phyloP scores from a whole-genome alignment of 1,140 invertebrate species.

The Ladona fulva region DNA sequence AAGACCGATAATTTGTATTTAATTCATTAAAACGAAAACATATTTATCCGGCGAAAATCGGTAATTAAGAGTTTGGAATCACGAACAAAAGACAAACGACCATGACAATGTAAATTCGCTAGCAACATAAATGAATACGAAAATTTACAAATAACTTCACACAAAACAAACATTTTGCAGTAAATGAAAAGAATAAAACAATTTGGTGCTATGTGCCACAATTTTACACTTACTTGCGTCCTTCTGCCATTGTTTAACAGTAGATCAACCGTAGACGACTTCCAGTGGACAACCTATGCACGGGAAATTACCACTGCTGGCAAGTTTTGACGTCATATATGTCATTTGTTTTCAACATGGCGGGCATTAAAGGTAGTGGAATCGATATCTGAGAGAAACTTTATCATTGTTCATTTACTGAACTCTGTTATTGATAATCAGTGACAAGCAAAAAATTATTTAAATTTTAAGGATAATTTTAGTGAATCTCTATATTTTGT shows the following conservation, averaged over 20 bases:
- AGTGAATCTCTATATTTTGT: too few species aligned
- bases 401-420: too few species aligned
- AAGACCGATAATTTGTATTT: too few species aligned
- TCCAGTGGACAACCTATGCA: neutral
- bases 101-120: slow-evolving; percentile 6
- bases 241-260: slow-evolving; percentile 18
- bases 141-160: neutral
- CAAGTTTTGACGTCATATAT: slow-evolving; percentile 12
- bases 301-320: slow-evolving; percentile 14
- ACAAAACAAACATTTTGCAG: neutral
- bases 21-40: neutral
- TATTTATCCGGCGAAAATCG: neutral
- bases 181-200: neutral
- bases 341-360: slow-evolving; percentile 21
- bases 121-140: neutral
- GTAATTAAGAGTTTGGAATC: neutral
- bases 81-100: neutral
- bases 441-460: too few species aligned
- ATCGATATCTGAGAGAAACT: slow-evolving; percentile 12
- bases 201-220: neutral
- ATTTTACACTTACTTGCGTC: slow-evolving; percentile 18
- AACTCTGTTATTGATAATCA: too few species aligned
- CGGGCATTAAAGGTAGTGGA: slow-evolving; percentile 26
- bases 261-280: neutral
- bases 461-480: too few species aligned